Evolutionary conservation across 2,797 vertebrate genomes (phyloP).

Genomic region (Ceyx erithaca): DNA sequence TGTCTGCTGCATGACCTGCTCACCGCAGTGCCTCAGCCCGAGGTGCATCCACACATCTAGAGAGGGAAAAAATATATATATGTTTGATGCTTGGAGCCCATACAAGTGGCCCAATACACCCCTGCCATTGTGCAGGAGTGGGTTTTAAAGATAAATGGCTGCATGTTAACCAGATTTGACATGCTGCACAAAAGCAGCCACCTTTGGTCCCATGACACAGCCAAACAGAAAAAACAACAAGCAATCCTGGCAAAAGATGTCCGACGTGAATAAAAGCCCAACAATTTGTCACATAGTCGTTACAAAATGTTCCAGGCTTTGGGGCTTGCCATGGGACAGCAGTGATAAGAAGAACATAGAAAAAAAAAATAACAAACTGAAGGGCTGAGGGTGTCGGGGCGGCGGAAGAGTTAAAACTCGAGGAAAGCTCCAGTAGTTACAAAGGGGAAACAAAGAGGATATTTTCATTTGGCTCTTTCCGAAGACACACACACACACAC

Average conservation of each 20-base stretch:
- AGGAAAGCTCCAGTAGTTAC: conserved; percentile 48
- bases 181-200: conserved; percentile 92
- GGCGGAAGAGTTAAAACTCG: conserved; percentile 50
- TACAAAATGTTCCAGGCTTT: conserved; percentile 84
- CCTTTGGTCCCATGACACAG: conserved; percentile 92
- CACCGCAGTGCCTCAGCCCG: conserved; percentile 70
- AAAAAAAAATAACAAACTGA: not conserved
- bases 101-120: conserved; percentile 74
- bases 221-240: conserved; percentile 87
- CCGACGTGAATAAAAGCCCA: conserved; percentile 81
- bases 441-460: conserved; percentile 63
- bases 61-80: conserved; percentile 38
- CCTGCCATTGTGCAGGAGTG: conserved; percentile 83
- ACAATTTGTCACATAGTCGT: conserved; percentile 86
- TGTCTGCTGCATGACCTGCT: conserved; percentile 86
- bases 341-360: conserved; percentile 62
- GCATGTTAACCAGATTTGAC: conserved; percentile 95
- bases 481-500: not conserved
- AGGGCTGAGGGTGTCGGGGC: conserved; percentile 27
- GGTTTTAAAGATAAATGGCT: conserved; percentile 89
- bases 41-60: conserved; percentile 34
- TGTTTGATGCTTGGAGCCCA: conserved; percentile 66
- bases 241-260: conserved; percentile 83
- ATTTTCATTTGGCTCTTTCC: conserved; percentile 70
- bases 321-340: conserved; percentile 80